Evolutionary conservation across 2,888 invertebrate genomes (phyloP).

Genomic region (Drosophila longiperda): DNA sequence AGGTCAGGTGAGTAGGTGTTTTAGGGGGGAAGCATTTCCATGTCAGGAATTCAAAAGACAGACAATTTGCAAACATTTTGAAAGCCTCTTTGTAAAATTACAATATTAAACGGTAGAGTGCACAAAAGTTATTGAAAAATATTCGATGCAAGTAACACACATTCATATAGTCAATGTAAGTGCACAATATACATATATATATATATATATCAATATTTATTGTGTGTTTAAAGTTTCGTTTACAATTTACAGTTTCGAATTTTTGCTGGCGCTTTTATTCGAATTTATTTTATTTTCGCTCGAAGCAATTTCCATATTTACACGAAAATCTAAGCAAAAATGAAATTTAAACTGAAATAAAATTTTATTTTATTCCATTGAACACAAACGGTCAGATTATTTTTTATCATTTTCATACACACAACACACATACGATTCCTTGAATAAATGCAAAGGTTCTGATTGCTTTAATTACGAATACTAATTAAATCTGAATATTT

Average conservation of each 20-base stretch:
- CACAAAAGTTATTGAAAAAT: conserved; percentile 61
- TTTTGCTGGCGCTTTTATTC: conserved; percentile 46
- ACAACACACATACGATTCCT: neutral
- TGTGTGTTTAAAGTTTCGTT: conserved; percentile 28
- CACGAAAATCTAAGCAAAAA: conserved; percentile 52
- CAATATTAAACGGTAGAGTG: conserved; percentile 54
- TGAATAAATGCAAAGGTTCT: conserved; percentile 22
- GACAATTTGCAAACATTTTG: conserved; percentile 66
- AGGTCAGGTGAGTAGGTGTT: conserved; percentile 18
- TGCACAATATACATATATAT: no score
- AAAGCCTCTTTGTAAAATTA: conserved; percentile 55
- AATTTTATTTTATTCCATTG: conserved; percentile 54
- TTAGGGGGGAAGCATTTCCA: conserved; percentile 10
- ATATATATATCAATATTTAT: conserved; percentile 15
- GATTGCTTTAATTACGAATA: conserved; percentile 46
- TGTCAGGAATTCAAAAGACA: conserved; percentile 53
- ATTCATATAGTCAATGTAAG: conserved; percentile 2
- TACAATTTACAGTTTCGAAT: conserved; percentile 37
- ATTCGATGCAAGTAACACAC: conserved; percentile 22
- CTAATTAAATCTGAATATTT: conserved; percentile 62
- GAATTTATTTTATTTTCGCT: conserved; percentile 54
- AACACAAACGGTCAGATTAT: conserved; percentile 30
- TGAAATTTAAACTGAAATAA: conserved; percentile 39
- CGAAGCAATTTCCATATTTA: conserved; percentile 42
- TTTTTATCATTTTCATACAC: conserved; percentile 2